Evolutionary conservation across 2,888 invertebrate genomes (phyloP).

Genomic region (Acheta domesticus): DNA sequence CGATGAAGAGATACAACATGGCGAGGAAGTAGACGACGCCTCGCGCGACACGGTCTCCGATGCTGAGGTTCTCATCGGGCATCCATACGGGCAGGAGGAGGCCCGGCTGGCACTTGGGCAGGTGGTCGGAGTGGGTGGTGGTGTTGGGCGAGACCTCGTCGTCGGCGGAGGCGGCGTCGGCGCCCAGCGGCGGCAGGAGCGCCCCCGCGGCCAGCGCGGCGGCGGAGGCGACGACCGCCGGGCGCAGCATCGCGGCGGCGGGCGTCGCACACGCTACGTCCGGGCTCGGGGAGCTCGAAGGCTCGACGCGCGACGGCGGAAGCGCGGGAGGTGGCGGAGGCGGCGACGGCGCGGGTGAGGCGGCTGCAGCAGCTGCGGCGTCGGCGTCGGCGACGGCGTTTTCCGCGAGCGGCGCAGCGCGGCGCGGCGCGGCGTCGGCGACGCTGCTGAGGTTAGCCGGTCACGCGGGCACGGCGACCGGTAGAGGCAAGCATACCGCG

Average conservation of each 20-base stretch:
- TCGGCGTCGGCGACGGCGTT: neutral
- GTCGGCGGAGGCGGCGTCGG: neutral
- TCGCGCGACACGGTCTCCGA: slow-evolving; percentile 75
- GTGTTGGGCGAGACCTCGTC: slow-evolving; percentile 10
- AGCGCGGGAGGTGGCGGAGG: neutral
- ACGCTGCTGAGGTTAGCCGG: neutral
- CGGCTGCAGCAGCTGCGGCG: neutral
- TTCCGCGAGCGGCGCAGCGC: neutral
- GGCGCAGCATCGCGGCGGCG: neutral
- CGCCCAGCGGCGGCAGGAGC: slow-evolving; percentile 18
- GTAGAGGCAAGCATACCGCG: neutral
- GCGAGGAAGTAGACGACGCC: slow-evolving; percentile 86
- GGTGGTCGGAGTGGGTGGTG: neutral
- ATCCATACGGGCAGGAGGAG: slow-evolving; percentile 84
- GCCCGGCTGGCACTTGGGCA: slow-evolving; percentile 69
- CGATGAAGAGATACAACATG: slow-evolving; percentile 93
- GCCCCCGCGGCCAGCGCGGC: slow-evolving; percentile 20
- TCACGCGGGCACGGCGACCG: neutral
- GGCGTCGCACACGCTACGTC: neutral
- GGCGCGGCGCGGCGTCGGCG: neutral
- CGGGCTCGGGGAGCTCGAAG: neutral
- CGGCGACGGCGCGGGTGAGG: neutral
- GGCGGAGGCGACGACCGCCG: slow-evolving; percentile 3
- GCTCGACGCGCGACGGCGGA: neutral
- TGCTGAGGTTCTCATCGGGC: slow-evolving; percentile 72